Evolutionary conservation across 2,113 vertebrate genomes (phyloP).

Genomic region (Girardinichthys multiradiatus): DNA sequence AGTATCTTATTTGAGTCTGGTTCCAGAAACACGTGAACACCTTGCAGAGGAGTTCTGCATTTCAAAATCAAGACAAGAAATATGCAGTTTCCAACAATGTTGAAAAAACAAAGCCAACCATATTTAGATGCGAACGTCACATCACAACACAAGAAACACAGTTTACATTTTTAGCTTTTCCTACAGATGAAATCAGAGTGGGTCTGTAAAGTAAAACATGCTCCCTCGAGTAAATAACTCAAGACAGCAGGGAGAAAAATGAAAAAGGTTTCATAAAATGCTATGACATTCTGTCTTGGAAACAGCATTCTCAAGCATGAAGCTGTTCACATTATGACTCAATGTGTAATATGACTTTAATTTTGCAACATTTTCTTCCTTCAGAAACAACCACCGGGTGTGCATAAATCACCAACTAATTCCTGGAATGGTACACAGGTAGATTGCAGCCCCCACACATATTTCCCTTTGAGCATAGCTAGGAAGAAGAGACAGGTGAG

Average conservation of each 20-base stretch:
- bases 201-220: slow-evolving; percentile 1
- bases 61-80: not conserved
- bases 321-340: slow-evolving; percentile 38
- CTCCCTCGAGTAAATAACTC: slow-evolving; percentile 5
- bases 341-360: slow-evolving; percentile 34
- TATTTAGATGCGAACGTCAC: slow-evolving; percentile 25
- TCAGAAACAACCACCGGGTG: slow-evolving; percentile 1
- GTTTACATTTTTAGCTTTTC: slow-evolving; percentile 9
- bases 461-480: slow-evolving; percentile 24
- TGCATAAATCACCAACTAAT: slow-evolving; percentile 40
- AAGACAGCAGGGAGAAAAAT: not conserved
- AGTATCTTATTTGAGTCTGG: not conserved
- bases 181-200: slow-evolving; percentile 11
- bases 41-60: not conserved
- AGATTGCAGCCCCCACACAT: slow-evolving; percentile 27
- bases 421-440: slow-evolving; percentile 22
- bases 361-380: slow-evolving; percentile 11
- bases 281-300: slow-evolving; percentile 24
- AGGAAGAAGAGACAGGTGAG: slow-evolving; percentile 32
- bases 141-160: slow-evolving; percentile 15
- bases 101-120: not conserved
- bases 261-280: slow-evolving; percentile 14
- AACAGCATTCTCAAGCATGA: slow-evolving; percentile 17
- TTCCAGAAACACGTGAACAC: not conserved
- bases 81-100: not conserved